Evolutionary conservation across 2,888 invertebrate species (phyloP).

Genomic region (Masnerella sp.): DNA sequence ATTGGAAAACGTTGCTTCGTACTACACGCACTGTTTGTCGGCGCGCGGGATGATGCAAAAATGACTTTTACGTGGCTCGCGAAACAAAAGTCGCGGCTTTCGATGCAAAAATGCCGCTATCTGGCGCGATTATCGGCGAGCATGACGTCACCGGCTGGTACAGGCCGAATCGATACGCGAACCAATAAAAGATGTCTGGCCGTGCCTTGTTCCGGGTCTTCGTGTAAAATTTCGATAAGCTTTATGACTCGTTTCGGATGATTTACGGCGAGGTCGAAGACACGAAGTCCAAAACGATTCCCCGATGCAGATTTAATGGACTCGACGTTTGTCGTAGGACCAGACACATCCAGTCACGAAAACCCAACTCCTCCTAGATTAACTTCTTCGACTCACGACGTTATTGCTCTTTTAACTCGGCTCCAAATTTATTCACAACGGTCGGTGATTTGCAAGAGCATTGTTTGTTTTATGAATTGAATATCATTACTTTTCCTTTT

Average conservation of each 20-base stretch:
- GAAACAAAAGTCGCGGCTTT: conserved; percentile 22
- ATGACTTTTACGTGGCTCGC: conserved; percentile 27
- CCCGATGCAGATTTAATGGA: conserved; percentile 18
- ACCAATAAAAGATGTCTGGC: conserved; percentile 48
- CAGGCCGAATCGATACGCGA: conserved; percentile 45
- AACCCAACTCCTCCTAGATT: too few relatives aligned
- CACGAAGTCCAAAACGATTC: conserved; percentile 28
- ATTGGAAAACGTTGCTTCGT: conserved; percentile 29
- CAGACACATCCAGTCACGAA: too few relatives aligned
- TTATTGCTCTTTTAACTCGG: too few relatives aligned
- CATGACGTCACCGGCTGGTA: conserved; percentile 51
- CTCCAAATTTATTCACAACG: too few relatives aligned
- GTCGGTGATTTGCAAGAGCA: too few relatives aligned
- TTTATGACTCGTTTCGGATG: conserved; percentile 41
- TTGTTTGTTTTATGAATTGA: too few relatives aligned
- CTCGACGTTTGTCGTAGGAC: conserved; percentile 16
- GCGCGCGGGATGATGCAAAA: conserved; percentile 19
- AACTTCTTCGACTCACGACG: too few relatives aligned
- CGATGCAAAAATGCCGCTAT: conserved; percentile 11
- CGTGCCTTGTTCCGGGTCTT: conserved; percentile 49
- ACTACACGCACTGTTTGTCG: conserved; percentile 40
- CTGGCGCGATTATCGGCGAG: conserved; percentile 17
- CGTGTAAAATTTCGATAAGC: conserved; percentile 53
- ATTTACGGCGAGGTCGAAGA: conserved; percentile 36
- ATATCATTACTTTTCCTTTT: too few relatives aligned